These are phyloP conservation scores for Solenopsis invicta DNA, from an alignment of 1,140 invertebrate genomes.

Conservation along the genomic window DNA sequence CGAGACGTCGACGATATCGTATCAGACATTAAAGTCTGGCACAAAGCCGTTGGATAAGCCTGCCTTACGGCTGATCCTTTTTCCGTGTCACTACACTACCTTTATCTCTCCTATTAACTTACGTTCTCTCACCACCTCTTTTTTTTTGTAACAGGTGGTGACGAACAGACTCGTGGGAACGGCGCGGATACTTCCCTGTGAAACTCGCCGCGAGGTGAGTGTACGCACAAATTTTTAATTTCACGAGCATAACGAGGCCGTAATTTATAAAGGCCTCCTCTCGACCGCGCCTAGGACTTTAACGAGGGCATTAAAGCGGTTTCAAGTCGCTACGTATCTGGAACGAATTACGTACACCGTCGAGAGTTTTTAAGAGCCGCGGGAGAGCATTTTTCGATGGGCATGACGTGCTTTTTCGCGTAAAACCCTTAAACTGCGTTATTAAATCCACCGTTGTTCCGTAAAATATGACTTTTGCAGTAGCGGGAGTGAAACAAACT, in stretches of 20 bases:
- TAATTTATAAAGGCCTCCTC: slow-evolving; percentile 75
- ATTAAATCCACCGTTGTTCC: slow-evolving; percentile 41
- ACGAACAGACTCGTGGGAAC: slow-evolving; percentile 59
- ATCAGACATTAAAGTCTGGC: slow-evolving; percentile 43
- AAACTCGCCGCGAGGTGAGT: slow-evolving; percentile 54
- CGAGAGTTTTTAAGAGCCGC: slow-evolving; percentile 58
- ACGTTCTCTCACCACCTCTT: neutral
- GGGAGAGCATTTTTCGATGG: slow-evolving; percentile 50
- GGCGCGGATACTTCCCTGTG: slow-evolving; percentile 14
- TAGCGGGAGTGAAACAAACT: neutral
- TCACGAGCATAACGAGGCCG: slow-evolving; percentile 76
- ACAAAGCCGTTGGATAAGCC: slow-evolving; percentile 32
- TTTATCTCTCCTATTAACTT: slow-evolving; percentile 25
- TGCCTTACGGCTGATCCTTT: slow-evolving; percentile 30
- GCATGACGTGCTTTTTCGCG: neutral
- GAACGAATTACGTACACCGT: slow-evolving; percentile 76
- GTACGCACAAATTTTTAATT: slow-evolving; percentile 80
- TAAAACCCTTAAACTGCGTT: slow-evolving; percentile 37
- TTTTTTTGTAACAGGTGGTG: slow-evolving; percentile 69
- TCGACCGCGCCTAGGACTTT: slow-evolving; percentile 70
- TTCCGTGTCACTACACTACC: slow-evolving; percentile 4
- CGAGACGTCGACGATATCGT: slow-evolving; percentile 31
- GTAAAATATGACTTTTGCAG: slow-evolving; percentile 49
- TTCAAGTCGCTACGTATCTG: slow-evolving; percentile 73
- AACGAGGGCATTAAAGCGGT: slow-evolving; percentile 81